Evolutionary conservation across 2,888 invertebrate genomes (phyloP).

Genomic region (Herminia tarsipennalis): DNA sequence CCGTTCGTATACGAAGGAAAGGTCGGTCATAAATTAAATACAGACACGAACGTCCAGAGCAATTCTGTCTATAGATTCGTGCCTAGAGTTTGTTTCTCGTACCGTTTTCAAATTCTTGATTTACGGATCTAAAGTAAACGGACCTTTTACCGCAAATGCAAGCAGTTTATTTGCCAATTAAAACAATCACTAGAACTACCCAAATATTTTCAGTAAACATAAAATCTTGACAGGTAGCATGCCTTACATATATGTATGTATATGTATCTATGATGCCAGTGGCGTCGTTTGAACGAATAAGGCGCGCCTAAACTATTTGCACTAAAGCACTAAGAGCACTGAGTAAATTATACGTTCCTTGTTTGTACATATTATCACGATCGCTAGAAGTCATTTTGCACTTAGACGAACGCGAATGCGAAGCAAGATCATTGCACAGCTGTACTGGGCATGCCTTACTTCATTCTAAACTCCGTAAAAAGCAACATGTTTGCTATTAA

Average conservation of each 20-base stretch:
- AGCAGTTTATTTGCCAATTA: background rate
- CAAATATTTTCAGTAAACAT: conserved; percentile 15
- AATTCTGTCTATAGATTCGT: conserved; percentile 1
- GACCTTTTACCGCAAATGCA: background rate
- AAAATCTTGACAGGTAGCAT: conserved; percentile 9
- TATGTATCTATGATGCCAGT: conserved; percentile 21
- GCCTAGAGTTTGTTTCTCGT: conserved; percentile 4
- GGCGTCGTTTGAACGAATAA: conserved; percentile 22
- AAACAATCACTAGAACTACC: background rate
- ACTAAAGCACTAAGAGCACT: conserved; percentile 22
- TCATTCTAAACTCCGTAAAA: conserved; percentile 47
- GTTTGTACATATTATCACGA: conserved; percentile 51
- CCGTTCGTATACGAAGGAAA: conserved; percentile 16
- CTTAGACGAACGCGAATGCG: conserved; percentile 40
- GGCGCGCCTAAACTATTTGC: conserved; percentile 51
- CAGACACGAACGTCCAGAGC: conserved; percentile 5
- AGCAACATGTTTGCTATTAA: conserved; percentile 21
- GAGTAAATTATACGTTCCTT: conserved; percentile 42
- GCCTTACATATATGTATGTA: no score
- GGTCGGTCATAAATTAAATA: conserved; percentile 28
- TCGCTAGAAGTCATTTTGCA: conserved; percentile 46
- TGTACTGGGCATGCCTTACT: conserved; percentile 40
- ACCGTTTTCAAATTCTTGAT: background rate
- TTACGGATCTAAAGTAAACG: background rate
- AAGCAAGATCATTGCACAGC: conserved; percentile 40